These are phyloP conservation scores for Calosoma granatense DNA, from an alignment of 1,140 invertebrate species.

Conservation along the genomic window DNA sequence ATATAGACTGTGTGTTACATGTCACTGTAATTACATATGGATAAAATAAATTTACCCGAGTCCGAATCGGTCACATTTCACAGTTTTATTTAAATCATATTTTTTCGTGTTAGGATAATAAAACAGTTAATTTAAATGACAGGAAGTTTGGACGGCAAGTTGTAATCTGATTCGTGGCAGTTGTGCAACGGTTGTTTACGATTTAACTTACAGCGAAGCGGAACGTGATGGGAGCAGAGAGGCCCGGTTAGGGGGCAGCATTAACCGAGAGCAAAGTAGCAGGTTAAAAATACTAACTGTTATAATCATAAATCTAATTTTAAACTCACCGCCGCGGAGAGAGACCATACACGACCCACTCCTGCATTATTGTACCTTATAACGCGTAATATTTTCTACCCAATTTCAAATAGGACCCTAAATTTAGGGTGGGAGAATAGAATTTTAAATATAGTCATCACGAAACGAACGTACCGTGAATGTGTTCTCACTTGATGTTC, in stretches of 20 bases:
- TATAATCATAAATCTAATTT: constrained; percentile 9
- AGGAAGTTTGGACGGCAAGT: background rate
- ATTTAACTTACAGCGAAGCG: background rate
- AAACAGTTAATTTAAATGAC: background rate
- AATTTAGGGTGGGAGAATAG: constrained; percentile 1
- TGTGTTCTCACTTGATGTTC: too few species aligned
- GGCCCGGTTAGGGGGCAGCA: background rate
- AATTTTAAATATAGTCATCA: constrained; percentile 9
- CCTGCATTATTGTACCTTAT: constrained; percentile 1
- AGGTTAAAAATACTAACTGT: constrained; percentile 6
- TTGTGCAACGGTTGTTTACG: background rate
- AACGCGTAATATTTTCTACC: background rate
- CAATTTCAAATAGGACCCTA: background rate
- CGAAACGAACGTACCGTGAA: background rate
- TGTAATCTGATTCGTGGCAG: background rate
- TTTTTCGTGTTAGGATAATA: background rate
- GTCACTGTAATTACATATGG: too few species aligned
- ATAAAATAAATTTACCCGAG: too few species aligned
- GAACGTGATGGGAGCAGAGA: too few species aligned
- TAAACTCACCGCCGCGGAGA: background rate
- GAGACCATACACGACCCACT: background rate
- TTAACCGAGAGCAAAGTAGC: background rate
- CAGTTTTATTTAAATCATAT: too few species aligned
- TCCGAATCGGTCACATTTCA: too few species aligned
- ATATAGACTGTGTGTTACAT: too few species aligned